Base-by-base conservation (phyloP, 2,888 invertebrate genomes). In the Epirrhoe tristata region DNA sequence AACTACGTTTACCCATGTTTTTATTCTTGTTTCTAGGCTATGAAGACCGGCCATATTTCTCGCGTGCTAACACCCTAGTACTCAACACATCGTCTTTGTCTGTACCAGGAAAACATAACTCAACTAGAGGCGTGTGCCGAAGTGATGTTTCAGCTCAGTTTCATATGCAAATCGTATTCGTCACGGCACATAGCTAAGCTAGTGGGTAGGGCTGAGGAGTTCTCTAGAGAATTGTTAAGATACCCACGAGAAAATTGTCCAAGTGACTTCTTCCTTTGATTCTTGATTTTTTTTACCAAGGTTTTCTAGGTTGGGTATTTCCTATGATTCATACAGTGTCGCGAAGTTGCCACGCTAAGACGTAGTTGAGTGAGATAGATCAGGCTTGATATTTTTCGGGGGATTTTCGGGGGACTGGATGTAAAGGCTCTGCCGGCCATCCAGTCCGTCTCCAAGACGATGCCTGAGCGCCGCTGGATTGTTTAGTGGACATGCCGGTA, bases 131-230 rank as follows among this genome's bases (percentile, higher is more conserved):
- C 78, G 79, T 74, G 73, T 77, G 77, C 73, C 72, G 74, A 80
- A 81, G 77, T 79, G 78, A 80, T 80, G 82, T 81, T 81, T 79
- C 79, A 81, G 74, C 78, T 80, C 75, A 79, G 82, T 85, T 86
- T 81, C 82, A 77, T 84, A 86, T 84, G 85, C 84, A 86, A 87
- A 86, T 86, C 77, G 80, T 76, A 81, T 84, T 82, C 84, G 82
- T 82, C 81, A 84, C 81, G 83, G 78, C 76, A 78, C 76, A 73
- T 76, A 70, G 75, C 72, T 76, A 69, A 64, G 70, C 60, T 62
- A 12, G 32, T 57, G 61, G 52, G 52, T 56, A 67, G 63, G 67
- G 63, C 34, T 67, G 66, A 61, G 46, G n/a, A n/a, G 14, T 16
- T 39, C 46, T 48, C 24, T 5, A 36, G 14, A 34, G 48, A 48